Evolutionary conservation across 2,888 invertebrate genomes (phyloP), one percentile per base, ranked within the genome.

Genomic region (Temnothorax unifasciatus): DNA sequence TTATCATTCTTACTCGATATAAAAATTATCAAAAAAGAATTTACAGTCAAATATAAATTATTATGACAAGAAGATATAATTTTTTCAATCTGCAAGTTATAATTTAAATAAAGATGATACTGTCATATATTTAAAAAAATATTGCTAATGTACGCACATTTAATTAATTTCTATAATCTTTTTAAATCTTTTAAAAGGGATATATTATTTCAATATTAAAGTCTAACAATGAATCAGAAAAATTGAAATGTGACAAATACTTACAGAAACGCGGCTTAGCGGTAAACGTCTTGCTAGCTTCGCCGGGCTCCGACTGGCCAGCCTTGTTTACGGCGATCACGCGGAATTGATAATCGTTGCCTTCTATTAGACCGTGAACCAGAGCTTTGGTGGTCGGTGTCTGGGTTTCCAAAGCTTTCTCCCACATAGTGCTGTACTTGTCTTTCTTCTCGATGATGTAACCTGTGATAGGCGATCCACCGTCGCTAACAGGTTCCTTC

Each of bases 331-430:
- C 96, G 11, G 99, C 99, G 89, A 98, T 97, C 47, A 99, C 97
- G 47, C 99, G 97, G 97, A 99, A 99, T 95, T 99, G 99, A 95
- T 99, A 99, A 94, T 99, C 99, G 94, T 98, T 98, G 90, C 99
- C 99, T 96, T 99, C 99, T 92, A 98, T 97, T 69, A 99, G 95
- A 61, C 98, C 98, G 93, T 97, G 97, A n/a, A 99, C 97, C 79
- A 97, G 97, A 73, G 97, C 99, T 83, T 96, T 95, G 0, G 97
- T 97, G 8, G 96, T 96, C 0, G 98, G 96, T 38, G 96, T 96
- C 83, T 97, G 97, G 0, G 97, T 98, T 95, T 99, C 98, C 77
- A 97, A 95, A 0, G 98, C 99, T 94, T 98, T 98, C 94, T 98
- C 98, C 99, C 99, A 99, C 93, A 98, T 96, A 15, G 98, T 98